A percentile compares a stretch with the other conserved stretches of the same genome.
Evolutionary conservation across 2,113 vertebrate genomes (phyloP).

Genomic region (Sprattus sprattus): DNA sequence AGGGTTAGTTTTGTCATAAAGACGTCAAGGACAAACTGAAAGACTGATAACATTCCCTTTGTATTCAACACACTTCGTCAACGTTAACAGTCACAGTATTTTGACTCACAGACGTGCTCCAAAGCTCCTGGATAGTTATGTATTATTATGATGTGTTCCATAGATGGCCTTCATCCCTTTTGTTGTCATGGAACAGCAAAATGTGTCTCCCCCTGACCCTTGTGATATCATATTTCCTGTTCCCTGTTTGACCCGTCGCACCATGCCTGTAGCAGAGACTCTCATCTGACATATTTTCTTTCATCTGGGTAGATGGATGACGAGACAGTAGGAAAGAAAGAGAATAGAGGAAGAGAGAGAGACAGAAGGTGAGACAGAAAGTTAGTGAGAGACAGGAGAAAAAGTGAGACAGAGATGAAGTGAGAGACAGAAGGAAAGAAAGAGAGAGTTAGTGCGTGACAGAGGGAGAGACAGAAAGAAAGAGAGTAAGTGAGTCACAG

Average conservation of each 20-base stretch:
- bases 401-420: too few species aligned
- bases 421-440: too few species aligned
- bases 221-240: conserved; percentile 18
- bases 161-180: neutral
- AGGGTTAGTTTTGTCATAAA: neutral
- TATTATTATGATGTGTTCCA: neutral
- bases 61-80: too few species aligned
- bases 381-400: too few species aligned
- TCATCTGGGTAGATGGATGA: neutral
- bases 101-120: too few species aligned
- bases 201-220: neutral
- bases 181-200: neutral
- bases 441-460: too few species aligned
- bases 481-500: too few species aligned
- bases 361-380: neutral
- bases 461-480: too few species aligned
- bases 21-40: neutral
- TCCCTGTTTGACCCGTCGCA: too few species aligned
- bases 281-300: neutral
- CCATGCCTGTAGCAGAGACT: too few species aligned
- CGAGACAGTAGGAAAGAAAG: neutral
- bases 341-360: neutral
- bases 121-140: too few species aligned
- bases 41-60: neutral
- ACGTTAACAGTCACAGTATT: too few species aligned